Percentiles rank a stretch among this genome's conserved stretches.
phyloP scores from a whole-genome alignment of 2,113 vertebrate species.

The Colistium nudipinnis region DNA sequence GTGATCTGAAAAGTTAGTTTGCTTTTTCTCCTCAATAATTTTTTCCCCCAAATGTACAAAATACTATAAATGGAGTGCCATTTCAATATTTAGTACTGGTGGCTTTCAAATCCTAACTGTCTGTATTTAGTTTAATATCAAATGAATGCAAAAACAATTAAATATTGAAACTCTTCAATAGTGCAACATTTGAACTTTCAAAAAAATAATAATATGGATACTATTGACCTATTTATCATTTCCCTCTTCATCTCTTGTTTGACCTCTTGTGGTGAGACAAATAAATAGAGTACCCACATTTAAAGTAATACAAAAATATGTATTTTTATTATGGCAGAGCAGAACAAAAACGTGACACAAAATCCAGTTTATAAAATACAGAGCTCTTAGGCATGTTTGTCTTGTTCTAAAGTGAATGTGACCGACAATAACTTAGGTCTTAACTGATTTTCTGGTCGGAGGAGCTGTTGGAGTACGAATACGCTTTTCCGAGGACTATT shows the following conservation, averaged over 20 bases:
- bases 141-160: neutral
- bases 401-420: conserved; percentile 54
- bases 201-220: too few relatives aligned
- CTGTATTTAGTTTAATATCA: too few relatives aligned
- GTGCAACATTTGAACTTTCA: neutral
- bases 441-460: conserved; percentile 93
- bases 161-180: neutral
- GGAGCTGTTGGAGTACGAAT: conserved; percentile 88
- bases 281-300: conserved; percentile 27
- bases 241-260: neutral
- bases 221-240: neutral
- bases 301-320: conserved; percentile 97
- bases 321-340: conserved; percentile 90
- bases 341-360: conserved; percentile 89
- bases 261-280: conserved; percentile 13
- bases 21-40: too few relatives aligned
- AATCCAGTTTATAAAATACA: conserved; percentile 93
- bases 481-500: conserved; percentile 96
- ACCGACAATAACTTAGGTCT: conserved; percentile 44
- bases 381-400: conserved; percentile 84
- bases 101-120: too few relatives aligned
- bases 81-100: neutral
- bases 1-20: too few relatives aligned
- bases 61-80: neutral
- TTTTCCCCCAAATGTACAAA: too few relatives aligned